phyloP scores from a whole-genome alignment of 2,797 vertebrate species.

The Crenuchus spilurus region DNA sequence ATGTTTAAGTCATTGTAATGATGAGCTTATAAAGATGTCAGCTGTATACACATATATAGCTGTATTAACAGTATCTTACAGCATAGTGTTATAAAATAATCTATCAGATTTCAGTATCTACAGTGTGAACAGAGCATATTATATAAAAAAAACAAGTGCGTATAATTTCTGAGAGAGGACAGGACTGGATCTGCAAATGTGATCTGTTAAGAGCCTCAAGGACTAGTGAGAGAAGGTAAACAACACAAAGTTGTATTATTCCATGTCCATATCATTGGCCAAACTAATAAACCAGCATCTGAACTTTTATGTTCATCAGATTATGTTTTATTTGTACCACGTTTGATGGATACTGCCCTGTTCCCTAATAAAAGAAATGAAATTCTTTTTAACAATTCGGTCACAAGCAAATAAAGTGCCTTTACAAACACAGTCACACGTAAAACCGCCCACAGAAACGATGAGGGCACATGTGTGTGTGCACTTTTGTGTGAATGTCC shows the following conservation, averaged over 20 bases:
- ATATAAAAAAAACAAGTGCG: background rate
- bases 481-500: conserved; percentile 44
- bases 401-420: conserved; percentile 32
- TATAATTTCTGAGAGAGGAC: background rate
- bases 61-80: too few species aligned
- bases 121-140: background rate
- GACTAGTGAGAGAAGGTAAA: conserved; percentile 11
- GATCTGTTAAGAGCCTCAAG: conserved; percentile 6
- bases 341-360: conserved; percentile 6
- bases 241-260: conserved; percentile 13
- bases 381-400: conserved; percentile 38
- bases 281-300: conserved; percentile 33
- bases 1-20: too few species aligned
- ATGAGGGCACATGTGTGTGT: conserved; percentile 22
- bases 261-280: background rate
- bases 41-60: too few species aligned
- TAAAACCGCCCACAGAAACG: conserved; percentile 13
- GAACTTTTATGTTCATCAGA: conserved; percentile 27
- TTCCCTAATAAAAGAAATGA: conserved; percentile 39
- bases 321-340: conserved; percentile 36
- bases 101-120: background rate
- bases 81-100: background rate
- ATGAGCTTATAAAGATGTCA: too few species aligned
- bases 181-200: conserved; percentile 5
- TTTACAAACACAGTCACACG: conserved; percentile 42